phyloP scores from a whole-genome alignment of 1,140 invertebrate genomes.

The Ooceraea biroi region DNA sequence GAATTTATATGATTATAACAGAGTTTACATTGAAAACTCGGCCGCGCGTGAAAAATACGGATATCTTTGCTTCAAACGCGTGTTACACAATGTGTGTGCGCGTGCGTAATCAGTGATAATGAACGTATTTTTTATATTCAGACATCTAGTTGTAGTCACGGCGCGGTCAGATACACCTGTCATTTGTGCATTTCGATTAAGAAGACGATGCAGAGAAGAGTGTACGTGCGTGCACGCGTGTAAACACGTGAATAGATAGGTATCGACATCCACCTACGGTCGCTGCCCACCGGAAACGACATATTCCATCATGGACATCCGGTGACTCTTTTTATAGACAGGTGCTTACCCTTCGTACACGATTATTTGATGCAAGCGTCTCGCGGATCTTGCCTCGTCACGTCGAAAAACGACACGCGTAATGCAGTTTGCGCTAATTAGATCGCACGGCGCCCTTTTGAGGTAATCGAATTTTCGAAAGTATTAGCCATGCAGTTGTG shows the following conservation, averaged over 20 bases:
- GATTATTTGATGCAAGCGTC: conserved; percentile 25
- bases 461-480: conserved; percentile 58
- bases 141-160: too few relatives aligned
- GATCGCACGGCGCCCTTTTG: conserved; percentile 41
- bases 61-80: too few relatives aligned
- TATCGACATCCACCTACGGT: conserved; percentile 63
- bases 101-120: too few relatives aligned
- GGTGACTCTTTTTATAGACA: conserved; percentile 80
- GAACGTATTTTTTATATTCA: too few relatives aligned
- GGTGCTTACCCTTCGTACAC: conserved; percentile 69
- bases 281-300: conserved; percentile 76
- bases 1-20: conserved; percentile 13
- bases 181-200: too few relatives aligned
- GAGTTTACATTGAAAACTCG: conserved; percentile 17
- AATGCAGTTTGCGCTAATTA: conserved; percentile 42
- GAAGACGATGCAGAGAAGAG: neutral
- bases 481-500: conserved; percentile 55
- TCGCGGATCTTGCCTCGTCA: conserved; percentile 28
- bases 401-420: conserved; percentile 33
- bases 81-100: too few relatives aligned
- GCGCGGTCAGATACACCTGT: too few relatives aligned
- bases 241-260: conserved; percentile 35
- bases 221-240: conserved; percentile 20
- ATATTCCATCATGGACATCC: conserved; percentile 77
- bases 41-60: neutral